Conservation (phyloP, 2,888 invertebrate species). For the Latheticus oryzae region DNA sequence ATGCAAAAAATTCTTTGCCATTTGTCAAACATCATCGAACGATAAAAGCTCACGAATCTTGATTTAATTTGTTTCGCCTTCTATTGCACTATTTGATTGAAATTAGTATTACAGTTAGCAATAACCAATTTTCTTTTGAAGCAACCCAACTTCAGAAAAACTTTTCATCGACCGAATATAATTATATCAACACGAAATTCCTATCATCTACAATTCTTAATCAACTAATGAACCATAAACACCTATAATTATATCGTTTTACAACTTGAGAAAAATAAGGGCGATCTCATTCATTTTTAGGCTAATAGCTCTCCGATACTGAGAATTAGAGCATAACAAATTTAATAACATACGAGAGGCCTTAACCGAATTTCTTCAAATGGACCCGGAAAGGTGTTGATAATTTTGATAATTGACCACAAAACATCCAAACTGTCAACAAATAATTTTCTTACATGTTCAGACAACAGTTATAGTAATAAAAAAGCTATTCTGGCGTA, state of each 20-base stretch:
- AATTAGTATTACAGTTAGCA: conserved; percentile 1
- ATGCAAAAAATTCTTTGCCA: no score
- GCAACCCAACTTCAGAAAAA: no score
- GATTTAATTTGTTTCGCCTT: conserved; percentile 11
- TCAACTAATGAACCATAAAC: no score
- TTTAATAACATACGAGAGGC: conserved; percentile 35
- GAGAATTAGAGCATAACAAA: conserved; percentile 40
- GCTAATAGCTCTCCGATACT: conserved; percentile 30
- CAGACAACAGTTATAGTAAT: background rate
- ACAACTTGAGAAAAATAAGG: no score
- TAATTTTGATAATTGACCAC: conserved; percentile 11
- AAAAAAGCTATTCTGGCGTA: no score
- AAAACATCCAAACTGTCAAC: background rate
- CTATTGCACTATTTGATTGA: background rate
- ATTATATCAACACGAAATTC: no score
- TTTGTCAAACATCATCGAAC: no score
- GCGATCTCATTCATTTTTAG: conserved; percentile 33
- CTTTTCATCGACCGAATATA: no score
- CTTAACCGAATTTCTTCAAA: conserved; percentile 37
- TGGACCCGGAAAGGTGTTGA: conserved; percentile 19
- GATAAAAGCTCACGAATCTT: background rate
- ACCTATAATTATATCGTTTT: conserved; percentile 11
- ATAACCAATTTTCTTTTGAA: background rate
- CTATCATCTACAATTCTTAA: no score
- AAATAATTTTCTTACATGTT: background rate